phyloP scores from a whole-genome alignment of 2,113 vertebrate species.

The Emydocephalus ijimae region DNA sequence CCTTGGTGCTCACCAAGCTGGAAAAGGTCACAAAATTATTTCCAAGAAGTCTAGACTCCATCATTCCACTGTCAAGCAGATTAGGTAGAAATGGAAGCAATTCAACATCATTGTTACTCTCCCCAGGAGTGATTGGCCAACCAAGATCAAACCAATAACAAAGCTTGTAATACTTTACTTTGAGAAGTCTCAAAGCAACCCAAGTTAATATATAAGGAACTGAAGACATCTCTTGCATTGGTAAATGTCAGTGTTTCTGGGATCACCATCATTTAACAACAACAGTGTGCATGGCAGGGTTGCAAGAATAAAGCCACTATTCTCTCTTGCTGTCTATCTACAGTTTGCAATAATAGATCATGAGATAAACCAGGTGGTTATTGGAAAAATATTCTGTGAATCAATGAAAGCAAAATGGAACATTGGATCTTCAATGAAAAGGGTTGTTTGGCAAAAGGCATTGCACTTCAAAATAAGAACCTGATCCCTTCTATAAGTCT shows the following conservation, averaged over 20 bases:
- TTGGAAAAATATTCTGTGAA: not conserved
- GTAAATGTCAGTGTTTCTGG: not conserved
- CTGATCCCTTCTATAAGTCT: not conserved
- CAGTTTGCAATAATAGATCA: not conserved
- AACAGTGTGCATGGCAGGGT: not conserved
- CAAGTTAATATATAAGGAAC: not conserved
- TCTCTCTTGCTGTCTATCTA: not conserved
- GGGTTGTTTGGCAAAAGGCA: not conserved
- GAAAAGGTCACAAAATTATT: not conserved
- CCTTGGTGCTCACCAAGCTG: not conserved
- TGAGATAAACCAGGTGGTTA: not conserved
- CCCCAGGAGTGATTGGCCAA: not conserved
- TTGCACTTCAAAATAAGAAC: not conserved
- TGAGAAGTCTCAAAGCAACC: not conserved
- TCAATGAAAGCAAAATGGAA: not conserved
- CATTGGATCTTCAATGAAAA: not conserved
- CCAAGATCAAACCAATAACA: not conserved
- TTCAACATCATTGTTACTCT: not conserved
- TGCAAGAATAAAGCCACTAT: not conserved
- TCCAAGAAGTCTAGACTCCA: not conserved
- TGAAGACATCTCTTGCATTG: not conserved
- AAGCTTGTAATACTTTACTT: not conserved
- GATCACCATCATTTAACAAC: not conserved
- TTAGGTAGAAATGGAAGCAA: not conserved
- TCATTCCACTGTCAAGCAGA: not conserved